Conservation (phyloP, 2,888 invertebrate genomes). For the Dolomedes plantarius region DNA sequence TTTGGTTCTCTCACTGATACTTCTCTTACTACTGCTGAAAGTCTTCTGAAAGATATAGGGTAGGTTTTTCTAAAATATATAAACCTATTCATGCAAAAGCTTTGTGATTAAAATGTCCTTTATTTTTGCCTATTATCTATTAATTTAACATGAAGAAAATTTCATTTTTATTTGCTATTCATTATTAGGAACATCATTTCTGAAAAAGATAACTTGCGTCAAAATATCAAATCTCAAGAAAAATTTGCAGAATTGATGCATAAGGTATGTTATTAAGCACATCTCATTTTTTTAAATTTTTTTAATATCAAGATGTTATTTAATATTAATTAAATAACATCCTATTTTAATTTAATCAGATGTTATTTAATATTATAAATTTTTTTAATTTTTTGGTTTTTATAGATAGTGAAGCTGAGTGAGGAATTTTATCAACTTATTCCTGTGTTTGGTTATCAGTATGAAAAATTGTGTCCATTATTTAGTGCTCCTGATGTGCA, state of each 20-base stretch:
- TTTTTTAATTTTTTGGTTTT: no score
- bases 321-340: no score
- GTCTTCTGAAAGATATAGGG: slow-evolving; percentile 76
- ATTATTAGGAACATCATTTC: slow-evolving; percentile 59
- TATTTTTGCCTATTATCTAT: no score
- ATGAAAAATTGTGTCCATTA: slow-evolving; percentile 77
- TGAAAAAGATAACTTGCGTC: slow-evolving; percentile 55
- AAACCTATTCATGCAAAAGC: no score
- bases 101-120: no score
- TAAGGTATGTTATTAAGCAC: slow-evolving; percentile 49
- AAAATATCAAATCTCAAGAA: slow-evolving; percentile 63
- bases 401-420: slow-evolving; percentile 77
- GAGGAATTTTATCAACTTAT: slow-evolving; percentile 79
- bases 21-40: slow-evolving; percentile 76
- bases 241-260: slow-evolving; percentile 67
- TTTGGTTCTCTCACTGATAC: slow-evolving; percentile 77
- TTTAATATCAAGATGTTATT: no score
- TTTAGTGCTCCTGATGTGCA: slow-evolving; percentile 75
- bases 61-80: no score
- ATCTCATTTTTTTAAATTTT: no score
- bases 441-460: slow-evolving; percentile 78
- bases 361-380: no score
- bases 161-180: no score
- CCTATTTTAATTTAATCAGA: no score
- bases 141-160: no score